Evolutionary conservation across 2,888 invertebrate species (phyloP), one percentile per base, ranked within the genome.

Genomic region (Aelia acuminata): DNA sequence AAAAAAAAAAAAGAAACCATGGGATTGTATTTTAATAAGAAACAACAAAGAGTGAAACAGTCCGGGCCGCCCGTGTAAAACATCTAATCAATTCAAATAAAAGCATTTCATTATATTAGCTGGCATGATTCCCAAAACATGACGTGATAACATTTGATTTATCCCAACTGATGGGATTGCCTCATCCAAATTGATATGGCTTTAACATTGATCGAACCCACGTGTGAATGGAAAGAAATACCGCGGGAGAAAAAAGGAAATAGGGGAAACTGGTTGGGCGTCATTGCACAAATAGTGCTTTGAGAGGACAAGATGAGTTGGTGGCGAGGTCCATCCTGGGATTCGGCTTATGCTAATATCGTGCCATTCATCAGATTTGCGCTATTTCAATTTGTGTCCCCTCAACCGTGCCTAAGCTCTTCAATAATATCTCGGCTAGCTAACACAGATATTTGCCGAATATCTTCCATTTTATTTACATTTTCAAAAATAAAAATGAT

Each of bases 101-200:
- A 70, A 70, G 63, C 63, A 70, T 70, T 70, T 35, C 18, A 70
- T 70, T n/a, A 70, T 8, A 35, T 70, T 70, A 35, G 63, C 63
- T 70, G 63, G 63, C 63, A 35, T 18, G 31, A 20, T 70, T 31
- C 63, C 63, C 31, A 3, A 18, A 11, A 7, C 35, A 31, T 70
- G 63, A 70, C 63, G 35, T 70, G 63, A 70, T 70, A 70, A 70
- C 63, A 70, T 70, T 70, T 70, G 63, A 70, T 70, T 70, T 70
- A 70, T 70, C 63, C 63, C 63, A 35, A 35, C 63, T 70, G 31
- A 70, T 70, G 63, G 63, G 35, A 70, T 70, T 70, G 63, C 31
- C 35, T 35, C 63, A 35, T 70, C 63, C 31, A 35, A 70, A 35
- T 70, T 35, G 63, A 70, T 70, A 70, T 18, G 31, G 18, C 63